Base-by-base conservation (phyloP, 2,888 invertebrate genomes). In the Volucella inflata region DNA sequence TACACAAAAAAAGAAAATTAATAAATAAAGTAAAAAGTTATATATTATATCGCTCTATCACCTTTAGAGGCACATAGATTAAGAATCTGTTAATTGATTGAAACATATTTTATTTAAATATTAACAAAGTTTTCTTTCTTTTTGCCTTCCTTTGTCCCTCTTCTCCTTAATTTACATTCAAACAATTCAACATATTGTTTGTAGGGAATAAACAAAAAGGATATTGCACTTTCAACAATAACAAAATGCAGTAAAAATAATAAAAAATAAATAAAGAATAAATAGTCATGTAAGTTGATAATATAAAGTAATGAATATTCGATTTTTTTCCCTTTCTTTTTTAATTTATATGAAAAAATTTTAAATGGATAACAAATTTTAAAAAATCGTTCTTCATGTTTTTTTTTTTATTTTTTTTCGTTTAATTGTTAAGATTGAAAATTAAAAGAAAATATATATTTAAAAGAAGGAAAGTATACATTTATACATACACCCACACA, bases 11-110 rank as follows among this genome's bases (percentile, higher is more conserved):
- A 70, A 72, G 55, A 30, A 62, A 65, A 79, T 75, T 68, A 79
- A 48, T 38, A 68, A 72, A 55, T 57, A 74, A 59, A 46, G 4
- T n/a, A 60, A 59, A 74, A 60, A 11, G 17, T 16, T 55, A 59
- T 51, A 72, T 40, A 83, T 67, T 62, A 42, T 71, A 71, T 76
- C 76, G 60, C 72, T 71, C 60, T 81, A 81, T 85, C 77, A 77
- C 76, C 72, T 60, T 30, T 30, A 71, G 60, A 65, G 46, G 51
- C 65, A 76, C 48, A 48, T 74, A 80, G 53, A 70, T 62, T 67
- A 68, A 83, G 46, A 17, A 74, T 48, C 48, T 48, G 44, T 48
- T 67, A 48, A 64, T 55, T 48, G 9, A 21, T 14, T 51, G 21
- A 53, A 51, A 36, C 44, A 14, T n/a, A 59, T 68, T 10, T 17